phyloP scores from a whole-genome alignment of 2,113 vertebrate species.

The Litocranius walleri region DNA sequence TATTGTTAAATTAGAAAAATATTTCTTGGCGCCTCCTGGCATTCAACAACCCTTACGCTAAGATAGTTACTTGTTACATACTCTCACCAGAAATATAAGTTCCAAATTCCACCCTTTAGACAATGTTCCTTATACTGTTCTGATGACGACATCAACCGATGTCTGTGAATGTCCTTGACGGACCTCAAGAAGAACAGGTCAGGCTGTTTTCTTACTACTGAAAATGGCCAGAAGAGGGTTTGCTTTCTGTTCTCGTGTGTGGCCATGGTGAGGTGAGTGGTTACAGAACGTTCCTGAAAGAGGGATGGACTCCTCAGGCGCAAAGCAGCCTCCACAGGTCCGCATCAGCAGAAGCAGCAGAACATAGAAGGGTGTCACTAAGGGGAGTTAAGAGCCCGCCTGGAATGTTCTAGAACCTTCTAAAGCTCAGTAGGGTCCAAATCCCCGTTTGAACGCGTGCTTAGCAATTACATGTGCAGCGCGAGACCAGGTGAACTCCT shows the following conservation, averaged over 20 bases:
- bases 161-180: not conserved
- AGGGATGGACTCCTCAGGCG: accelerated
- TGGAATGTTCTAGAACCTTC: not conserved
- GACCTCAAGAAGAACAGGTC: not conserved
- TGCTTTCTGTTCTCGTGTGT: accelerated
- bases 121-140: not conserved
- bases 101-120: not conserved
- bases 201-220: not conserved
- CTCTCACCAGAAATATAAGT: not conserved
- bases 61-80: not conserved
- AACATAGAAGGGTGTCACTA: not conserved
- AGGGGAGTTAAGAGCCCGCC: not conserved
- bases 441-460: not conserved
- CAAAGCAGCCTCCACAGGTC: not conserved
- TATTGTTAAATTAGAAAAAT: not conserved
- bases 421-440: not conserved
- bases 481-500: accelerated
- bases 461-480: not conserved
- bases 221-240: not conserved
- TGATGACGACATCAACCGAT: not conserved
- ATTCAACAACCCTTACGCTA: not conserved
- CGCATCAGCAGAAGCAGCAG: not conserved
- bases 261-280: not conserved
- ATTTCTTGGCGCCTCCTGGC: not conserved
- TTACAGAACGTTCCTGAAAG: accelerated